Base-by-base conservation (phyloP, 2,113 vertebrate species). In the human region DNA sequence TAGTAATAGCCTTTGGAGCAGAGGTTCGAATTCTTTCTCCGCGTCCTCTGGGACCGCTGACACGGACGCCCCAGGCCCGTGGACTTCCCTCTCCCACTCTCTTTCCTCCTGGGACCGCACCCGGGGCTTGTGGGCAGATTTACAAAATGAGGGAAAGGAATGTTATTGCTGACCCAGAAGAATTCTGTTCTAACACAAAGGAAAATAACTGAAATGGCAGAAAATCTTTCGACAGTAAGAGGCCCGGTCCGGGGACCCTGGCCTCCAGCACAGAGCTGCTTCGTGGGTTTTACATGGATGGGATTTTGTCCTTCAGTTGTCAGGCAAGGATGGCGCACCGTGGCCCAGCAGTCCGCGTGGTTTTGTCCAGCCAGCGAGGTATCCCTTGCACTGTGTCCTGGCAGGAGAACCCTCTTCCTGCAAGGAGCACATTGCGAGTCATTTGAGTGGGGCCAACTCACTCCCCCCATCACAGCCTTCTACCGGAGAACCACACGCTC, bases 41-140 rank as follows among this genome's bases (percentile, higher is more conserved):
- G 2, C 0, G 0, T 32, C 40, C 40, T 35, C 92, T 1, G 3
- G 20, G 38, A n/a, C 12, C 5, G 2, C 73, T 0, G 23, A 4
- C 18, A 7, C 8, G 0, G 1, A 66, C 32, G 5, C 45, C 14
- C 43, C 2, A 0, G 3, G 7, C 1, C 18, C 2, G 0, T 6
- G 1, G 25, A 82, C 59, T 18, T 16, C 38, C 9, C 22, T 14
- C 14, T 57, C 14, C 3, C 1, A 1, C 32, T 4, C 38, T 30
- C 59, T 23, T 6, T 23, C 18, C 23, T 13, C 22, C 70, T 45
- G 11, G 66, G 7, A 18, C 4, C 0, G 0, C 14, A 9, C 45
- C 55, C 22, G 5, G 25, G 38, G 23, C 70, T 32, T 7, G 22
- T 8, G 32, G 1, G 8, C 45, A 52, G 55, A 4, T n/a, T 55